Evolutionary conservation across 2,888 invertebrate genomes (phyloP).

Genomic region (Polyommatus icarus): DNA sequence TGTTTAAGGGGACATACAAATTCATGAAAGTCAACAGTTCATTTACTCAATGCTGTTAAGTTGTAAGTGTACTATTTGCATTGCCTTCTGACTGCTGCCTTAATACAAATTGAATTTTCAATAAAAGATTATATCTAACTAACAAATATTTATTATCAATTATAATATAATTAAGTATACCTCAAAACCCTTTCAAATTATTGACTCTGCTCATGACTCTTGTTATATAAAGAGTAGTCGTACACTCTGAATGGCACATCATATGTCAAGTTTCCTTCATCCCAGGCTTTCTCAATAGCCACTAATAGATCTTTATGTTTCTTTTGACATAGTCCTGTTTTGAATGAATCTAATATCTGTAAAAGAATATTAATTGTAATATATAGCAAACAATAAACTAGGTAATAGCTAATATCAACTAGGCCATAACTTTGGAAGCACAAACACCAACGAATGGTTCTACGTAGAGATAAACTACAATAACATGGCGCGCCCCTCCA

Average conservation of each 20-base stretch:
- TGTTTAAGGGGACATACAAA: neutral
- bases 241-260: conserved; percentile 92
- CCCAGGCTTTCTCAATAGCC: conserved; percentile 89
- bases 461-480: too few species aligned
- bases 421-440: neutral
- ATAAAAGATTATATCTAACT: conserved; percentile 24
- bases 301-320: conserved; percentile 88
- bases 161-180: conserved; percentile 17
- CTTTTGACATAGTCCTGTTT: conserved; percentile 90
- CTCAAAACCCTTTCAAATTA: neutral
- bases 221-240: conserved; percentile 88
- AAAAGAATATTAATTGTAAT: conserved; percentile 33
- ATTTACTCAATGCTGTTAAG: neutral
- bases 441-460: too few species aligned
- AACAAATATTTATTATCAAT: conserved; percentile 29
- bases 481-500: too few species aligned
- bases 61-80: too few species aligned
- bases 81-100: too few species aligned
- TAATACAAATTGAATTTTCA: neutral
- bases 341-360: conserved; percentile 82
- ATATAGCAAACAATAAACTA: too few species aligned
- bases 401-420: neutral
- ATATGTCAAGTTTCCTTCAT: conserved; percentile 89
- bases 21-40: neutral
- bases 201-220: conserved; percentile 40